These are phyloP conservation scores for Scytalopus superciliaris DNA, from an alignment of 2,113 vertebrate genomes.

Conservation along the genomic window DNA sequence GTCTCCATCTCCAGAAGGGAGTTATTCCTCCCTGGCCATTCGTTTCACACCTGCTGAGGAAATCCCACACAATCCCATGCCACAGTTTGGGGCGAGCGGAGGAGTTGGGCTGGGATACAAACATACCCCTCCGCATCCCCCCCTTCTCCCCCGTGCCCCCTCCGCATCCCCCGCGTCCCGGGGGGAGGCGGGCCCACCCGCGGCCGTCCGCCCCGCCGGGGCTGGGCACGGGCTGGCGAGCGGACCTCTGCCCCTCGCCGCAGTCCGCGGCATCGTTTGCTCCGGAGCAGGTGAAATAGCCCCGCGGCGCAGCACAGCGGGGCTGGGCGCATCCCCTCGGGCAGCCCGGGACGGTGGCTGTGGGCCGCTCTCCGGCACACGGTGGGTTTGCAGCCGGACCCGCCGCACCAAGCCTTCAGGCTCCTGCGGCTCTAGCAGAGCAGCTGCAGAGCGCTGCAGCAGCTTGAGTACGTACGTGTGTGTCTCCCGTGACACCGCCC, in stretches of 20 bases:
- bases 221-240: background rate
- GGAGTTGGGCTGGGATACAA: background rate
- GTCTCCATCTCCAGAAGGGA: background rate
- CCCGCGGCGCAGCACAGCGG: background rate
- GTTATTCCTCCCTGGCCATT: background rate
- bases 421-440: background rate
- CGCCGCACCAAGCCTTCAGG: background rate
- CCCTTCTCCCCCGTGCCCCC: background rate
- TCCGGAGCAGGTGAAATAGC: background rate
- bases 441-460: background rate
- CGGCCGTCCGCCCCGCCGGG: background rate
- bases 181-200: no score
- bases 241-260: no score
- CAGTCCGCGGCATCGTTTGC: background rate
- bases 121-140: fast-evolving
- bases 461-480: no score
- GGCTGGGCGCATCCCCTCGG: background rate
- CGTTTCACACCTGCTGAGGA: background rate
- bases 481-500: background rate
- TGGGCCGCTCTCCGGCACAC: no score
- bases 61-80: background rate
- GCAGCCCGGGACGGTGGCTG: background rate
- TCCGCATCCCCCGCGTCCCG: background rate
- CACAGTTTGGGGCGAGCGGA: background rate
- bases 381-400: background rate